Evolutionary conservation across 2,797 vertebrate genomes (phyloP).

Genomic region (Sebastiscus tertius): DNA sequence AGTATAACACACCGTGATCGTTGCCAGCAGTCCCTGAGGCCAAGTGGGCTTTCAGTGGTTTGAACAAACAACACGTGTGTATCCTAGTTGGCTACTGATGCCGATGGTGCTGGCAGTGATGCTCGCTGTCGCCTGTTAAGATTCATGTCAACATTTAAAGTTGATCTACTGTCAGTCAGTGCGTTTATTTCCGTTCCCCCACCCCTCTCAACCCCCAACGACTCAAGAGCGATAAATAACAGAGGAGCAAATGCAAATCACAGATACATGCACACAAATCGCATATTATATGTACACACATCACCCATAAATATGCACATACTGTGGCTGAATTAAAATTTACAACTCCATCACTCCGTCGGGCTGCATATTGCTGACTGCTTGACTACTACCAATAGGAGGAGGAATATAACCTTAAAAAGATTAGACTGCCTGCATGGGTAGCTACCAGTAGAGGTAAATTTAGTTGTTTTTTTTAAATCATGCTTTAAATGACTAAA

Average conservation of each 20-base stretch:
- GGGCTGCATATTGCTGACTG: constrained; percentile 16
- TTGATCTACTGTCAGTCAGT: constrained; percentile 82
- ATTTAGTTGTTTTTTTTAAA: too few relatives aligned
- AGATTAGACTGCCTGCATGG: background rate
- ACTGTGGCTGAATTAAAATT: background rate
- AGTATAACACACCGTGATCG: constrained; percentile 2
- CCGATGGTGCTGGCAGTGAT: constrained; percentile 46
- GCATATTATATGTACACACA: background rate
- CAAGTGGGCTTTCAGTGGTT: constrained; percentile 75
- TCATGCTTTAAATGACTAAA: too few relatives aligned
- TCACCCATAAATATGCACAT: background rate
- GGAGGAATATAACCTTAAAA: background rate
- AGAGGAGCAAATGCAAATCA: constrained; percentile 55
- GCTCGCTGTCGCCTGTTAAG: constrained; percentile 72
- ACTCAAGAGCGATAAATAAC: constrained; percentile 78
- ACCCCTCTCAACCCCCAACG: background rate
- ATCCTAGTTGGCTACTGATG: constrained; percentile 65
- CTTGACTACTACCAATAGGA: background rate
- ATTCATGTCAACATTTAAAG: constrained; percentile 85
- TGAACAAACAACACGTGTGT: constrained; percentile 74
- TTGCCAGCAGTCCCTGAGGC: constrained; percentile 69
- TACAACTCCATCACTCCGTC: background rate
- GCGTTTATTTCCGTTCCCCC: constrained; percentile 76
- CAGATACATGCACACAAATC: background rate
- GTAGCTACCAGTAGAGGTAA: background rate